Evolutionary conservation across 2,797 vertebrate genomes (phyloP), one percentile per base, ranked within the genome.

Genomic region (Staurois parvus): DNA sequence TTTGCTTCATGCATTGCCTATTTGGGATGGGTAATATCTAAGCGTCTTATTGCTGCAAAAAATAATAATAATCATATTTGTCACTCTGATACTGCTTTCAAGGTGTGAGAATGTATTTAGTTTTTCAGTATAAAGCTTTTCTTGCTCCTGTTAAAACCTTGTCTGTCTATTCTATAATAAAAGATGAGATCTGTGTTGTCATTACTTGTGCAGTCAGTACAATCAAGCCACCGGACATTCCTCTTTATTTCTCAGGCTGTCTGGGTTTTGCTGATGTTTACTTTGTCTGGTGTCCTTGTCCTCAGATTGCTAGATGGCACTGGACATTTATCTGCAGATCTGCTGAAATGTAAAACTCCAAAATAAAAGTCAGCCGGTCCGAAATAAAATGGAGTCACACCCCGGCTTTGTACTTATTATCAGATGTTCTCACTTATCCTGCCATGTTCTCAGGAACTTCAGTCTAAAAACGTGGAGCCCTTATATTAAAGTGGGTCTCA

Each of bases 181-280:
- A 52, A 15, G 48, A 2, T 52, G 48, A 52, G 48, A 52, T 13
- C 12, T 4, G 13, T 19, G 13, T 52, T 19, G 48, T 17, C 15
- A 17, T 12, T 19, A 2, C 48, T 45, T 12, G 3, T 45, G 13
- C 15, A 15, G 42, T 45, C 42, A 45, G 42, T 45, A 15, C 15
- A 15, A 15, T 15, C 42, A 15, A 8, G 34, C 40, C 37, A 0
- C 15, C 2, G 48, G 48, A 37, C 34, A 12, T 52, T 75, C 24
- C 45, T 29, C 13, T 45, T 21, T 56, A 13, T 32, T 76, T 62
- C 10, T 52, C 6, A 30, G 29, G 1, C 6, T 76, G 29, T 77
- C 62, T 10, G 30, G 59, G 62, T 77, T 77, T 64, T 64, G 75
- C 24, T 77, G 56, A 37, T 77, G 62, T 77, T 77, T 76, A 76